phyloP scores from a whole-genome alignment of 2,888 invertebrate genomes.

The Dorcus parallelipipedus region DNA sequence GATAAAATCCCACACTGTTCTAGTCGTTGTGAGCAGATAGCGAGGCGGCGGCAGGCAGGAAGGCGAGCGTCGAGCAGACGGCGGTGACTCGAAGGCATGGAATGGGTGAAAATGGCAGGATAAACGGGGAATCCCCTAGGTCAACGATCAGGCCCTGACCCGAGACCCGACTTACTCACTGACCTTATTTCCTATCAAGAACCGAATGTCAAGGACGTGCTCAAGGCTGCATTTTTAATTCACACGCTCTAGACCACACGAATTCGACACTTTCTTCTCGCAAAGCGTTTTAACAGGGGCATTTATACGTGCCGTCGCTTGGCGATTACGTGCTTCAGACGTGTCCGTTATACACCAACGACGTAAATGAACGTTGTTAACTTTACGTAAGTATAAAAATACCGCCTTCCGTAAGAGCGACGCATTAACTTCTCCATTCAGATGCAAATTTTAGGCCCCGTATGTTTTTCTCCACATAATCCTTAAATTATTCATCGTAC shows the following conservation, averaged over 20 bases:
- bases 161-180: constrained; percentile 37
- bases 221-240: constrained; percentile 22
- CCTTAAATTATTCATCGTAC: too few species aligned
- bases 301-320: too few species aligned
- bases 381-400: too few species aligned
- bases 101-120: constrained; percentile 36
- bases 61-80: constrained; percentile 16
- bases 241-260: constrained; percentile 3
- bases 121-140: constrained; percentile 43
- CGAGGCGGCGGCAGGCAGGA: constrained; percentile 8
- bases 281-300: too few species aligned
- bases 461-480: too few species aligned
- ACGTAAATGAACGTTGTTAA: too few species aligned
- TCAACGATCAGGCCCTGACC: constrained; percentile 47
- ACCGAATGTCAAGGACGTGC: constrained; percentile 28
- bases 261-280: neutral
- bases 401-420: too few species aligned
- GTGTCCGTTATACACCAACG: too few species aligned
- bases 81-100: constrained; percentile 22
- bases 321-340: too few species aligned
- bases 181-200: constrained; percentile 33
- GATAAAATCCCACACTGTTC: constrained; percentile 21
- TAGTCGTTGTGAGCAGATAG: constrained; percentile 12
- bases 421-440: too few species aligned
- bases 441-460: too few species aligned